Evolutionary conservation across 2,113 vertebrate species (phyloP), one percentile per base, ranked within the genome.

Genomic region (Nansenia antarctica): DNA sequence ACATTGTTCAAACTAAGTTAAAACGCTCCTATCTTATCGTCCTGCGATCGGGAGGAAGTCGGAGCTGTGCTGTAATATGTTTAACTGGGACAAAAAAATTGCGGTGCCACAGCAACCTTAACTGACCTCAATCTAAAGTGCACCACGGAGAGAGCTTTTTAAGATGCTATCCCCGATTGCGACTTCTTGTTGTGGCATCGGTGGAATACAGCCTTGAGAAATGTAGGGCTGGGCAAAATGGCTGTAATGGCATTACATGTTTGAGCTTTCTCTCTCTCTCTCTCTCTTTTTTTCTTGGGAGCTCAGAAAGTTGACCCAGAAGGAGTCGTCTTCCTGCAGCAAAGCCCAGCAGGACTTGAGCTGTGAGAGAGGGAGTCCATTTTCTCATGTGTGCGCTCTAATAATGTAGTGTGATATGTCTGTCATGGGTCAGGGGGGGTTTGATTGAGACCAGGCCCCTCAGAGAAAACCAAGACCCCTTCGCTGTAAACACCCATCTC

Each of bases 121-220:
- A 80, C 80, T 83, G 79, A 82, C 79, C 80, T 81, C 76, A 52
- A 77, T 80, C 77, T 79, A 78, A 83, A 84, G 69, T 81, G 81
- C 83, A 83, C 70, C 18, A 11, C 57, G 71, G 76, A 75, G 62
- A 75, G 62, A 78, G 77, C 65, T 81, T 84, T 84, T 68, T 80
- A 82, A 85, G 78, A 85, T 72, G 60, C 62, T 61, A 62, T 57
- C 73, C n/a, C 63, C 67, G 73, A 82, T 77, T 80, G 67, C 74
- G 70, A 64, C 69, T 61, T 73, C 75, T 77, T 37, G 64, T 24
- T 8, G 20, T 49, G 58, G 64, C 42, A 69, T 70, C 49, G 54
- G 59, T 22, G 20, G 47, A 70, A 62, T 14, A 22, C 45, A 66
- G 73, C 60, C 39, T 75, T 32, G 29, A 70, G 30, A 71, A 57